These are phyloP conservation scores for Dryomyza anilis DNA, from an alignment of 2,888 invertebrate species.

Conservation along the genomic window DNA sequence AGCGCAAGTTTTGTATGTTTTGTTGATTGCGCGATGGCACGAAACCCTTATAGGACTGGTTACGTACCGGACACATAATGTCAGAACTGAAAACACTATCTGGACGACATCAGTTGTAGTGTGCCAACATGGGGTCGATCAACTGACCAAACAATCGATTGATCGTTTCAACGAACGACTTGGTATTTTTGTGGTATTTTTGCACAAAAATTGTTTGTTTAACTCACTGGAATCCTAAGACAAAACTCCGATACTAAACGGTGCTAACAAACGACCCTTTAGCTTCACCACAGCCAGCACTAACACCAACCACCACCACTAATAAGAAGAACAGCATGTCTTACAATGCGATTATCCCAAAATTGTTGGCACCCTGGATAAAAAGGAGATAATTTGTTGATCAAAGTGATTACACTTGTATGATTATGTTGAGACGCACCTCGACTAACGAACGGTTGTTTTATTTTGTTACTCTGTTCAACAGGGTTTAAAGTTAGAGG, in stretches of 20 bases:
- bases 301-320: conserved; percentile 1
- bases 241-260: too few species aligned
- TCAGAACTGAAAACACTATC: background rate
- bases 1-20: conserved; percentile 30
- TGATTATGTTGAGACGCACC: conserved; percentile 1
- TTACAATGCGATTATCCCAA: conserved; percentile 34
- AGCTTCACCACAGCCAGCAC: too few species aligned
- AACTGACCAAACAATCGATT: too few species aligned
- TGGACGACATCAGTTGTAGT: too few species aligned
- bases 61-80: too few species aligned
- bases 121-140: too few species aligned
- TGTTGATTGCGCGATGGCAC: conserved; percentile 32
- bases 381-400: conserved; percentile 29
- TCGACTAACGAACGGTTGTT: too few species aligned
- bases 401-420: conserved; percentile 10
- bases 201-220: conserved; percentile 14
- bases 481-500: background rate
- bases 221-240: background rate
- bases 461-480: background rate
- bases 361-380: conserved; percentile 34
- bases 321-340: conserved; percentile 24
- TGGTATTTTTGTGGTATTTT: conserved; percentile 9
- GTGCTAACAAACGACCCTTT: too few species aligned
- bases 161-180: too few species aligned
- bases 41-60: too few species aligned